Evolutionary conservation across 2,113 vertebrate species (phyloP).

Genomic region (Antechinus flavipes): DNA sequence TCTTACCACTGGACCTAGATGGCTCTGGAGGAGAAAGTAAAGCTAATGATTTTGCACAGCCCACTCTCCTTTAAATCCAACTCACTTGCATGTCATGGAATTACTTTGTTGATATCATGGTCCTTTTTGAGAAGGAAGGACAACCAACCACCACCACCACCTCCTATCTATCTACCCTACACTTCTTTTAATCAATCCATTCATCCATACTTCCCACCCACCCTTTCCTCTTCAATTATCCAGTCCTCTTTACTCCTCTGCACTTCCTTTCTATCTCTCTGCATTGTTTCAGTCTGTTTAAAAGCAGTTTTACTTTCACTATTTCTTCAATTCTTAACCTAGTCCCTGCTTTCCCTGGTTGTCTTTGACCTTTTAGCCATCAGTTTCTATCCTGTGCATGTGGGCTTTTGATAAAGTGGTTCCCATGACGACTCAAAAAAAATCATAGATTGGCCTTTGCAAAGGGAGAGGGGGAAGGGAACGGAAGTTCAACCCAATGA

Average conservation of each 20-base stretch:
- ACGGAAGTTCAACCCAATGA: not conserved
- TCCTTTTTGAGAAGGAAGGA: no score
- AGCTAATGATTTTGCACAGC: no score
- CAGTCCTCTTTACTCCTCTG: not conserved
- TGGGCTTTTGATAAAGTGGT: slow-evolving; percentile 49
- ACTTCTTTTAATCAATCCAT: not conserved
- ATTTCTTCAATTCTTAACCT: slow-evolving; percentile 3
- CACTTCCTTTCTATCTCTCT: not conserved
- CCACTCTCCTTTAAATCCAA: no score
- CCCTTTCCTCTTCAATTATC: not conserved
- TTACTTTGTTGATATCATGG: no score
- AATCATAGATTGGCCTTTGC: not conserved
- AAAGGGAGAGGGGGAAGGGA: not conserved
- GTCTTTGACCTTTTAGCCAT: not conserved
- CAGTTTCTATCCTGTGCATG: not conserved
- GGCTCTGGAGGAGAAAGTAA: no score
- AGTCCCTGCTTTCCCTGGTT: not conserved
- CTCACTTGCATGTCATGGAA: no score
- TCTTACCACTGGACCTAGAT: no score
- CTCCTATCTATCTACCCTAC: not conserved
- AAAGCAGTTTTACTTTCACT: not conserved
- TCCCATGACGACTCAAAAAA: slow-evolving; percentile 14
- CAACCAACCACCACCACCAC: no score
- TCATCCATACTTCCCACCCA: not conserved
- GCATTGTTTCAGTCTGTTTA: not conserved